These are phyloP conservation scores for Galaxea fascicularis DNA, from an alignment of 92 coral and sea anemone genomes.

Conservation along the genomic window DNA sequence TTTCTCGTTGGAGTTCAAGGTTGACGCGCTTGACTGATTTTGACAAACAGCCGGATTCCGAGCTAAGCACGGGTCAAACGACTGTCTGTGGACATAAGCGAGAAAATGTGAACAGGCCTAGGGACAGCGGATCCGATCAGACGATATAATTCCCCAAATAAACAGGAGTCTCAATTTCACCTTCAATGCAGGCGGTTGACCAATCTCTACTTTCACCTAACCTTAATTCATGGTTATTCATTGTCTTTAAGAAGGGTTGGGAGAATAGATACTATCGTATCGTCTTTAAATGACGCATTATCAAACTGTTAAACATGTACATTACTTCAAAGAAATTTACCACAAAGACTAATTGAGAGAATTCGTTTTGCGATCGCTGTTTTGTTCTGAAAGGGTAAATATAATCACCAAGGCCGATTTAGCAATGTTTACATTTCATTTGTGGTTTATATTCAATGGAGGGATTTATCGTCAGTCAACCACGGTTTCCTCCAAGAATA, in stretches of 20 bases:
- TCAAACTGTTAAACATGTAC: not conserved
- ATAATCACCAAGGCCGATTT: conserved; percentile 24
- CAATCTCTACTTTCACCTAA: conserved; percentile 9
- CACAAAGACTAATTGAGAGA: not conserved
- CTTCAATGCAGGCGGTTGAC: not conserved
- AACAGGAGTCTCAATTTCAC: not conserved
- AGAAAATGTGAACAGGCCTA: conserved; percentile 34
- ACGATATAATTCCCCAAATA: not conserved
- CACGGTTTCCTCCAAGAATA: not conserved
- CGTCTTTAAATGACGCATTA: not conserved
- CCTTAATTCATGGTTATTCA: not conserved
- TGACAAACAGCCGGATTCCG: conserved; percentile 56
- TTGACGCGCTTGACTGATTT: conserved; percentile 56
- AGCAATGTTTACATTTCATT: conserved; percentile 7
- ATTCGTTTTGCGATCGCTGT: not conserved
- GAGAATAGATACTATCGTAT: not conserved
- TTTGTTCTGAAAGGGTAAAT: conserved; percentile 9
- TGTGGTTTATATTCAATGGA: not conserved
- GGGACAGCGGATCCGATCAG: conserved; percentile 36
- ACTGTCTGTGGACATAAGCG: conserved; percentile 21
- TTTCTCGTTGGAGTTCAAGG: conserved; percentile 58
- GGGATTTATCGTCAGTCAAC: not conserved
- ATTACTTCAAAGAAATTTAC: not conserved
- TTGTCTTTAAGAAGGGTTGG: not conserved
- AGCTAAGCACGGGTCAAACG: conserved; percentile 44